Percentiles rank a stretch among this genome's conserved stretches.
Evolutionary conservation across 2,888 invertebrate species (phyloP).

Genomic region (Pachymerium ferrugineum): DNA sequence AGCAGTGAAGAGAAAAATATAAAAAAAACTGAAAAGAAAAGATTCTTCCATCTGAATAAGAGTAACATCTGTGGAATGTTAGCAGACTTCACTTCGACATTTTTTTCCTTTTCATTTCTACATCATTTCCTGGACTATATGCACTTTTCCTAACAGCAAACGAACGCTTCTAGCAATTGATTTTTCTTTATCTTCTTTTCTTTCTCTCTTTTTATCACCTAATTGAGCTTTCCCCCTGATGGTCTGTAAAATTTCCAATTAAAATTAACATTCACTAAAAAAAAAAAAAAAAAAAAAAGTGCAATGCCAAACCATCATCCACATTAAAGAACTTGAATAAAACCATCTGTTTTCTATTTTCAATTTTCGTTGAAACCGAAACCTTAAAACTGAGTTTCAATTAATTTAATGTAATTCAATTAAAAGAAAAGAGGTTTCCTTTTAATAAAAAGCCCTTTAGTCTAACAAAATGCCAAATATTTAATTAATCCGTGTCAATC

Average conservation of each 20-base stretch:
- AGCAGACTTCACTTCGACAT: neutral
- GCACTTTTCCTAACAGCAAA: neutral
- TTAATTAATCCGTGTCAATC: neutral
- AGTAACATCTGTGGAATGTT: slow-evolving; percentile 13
- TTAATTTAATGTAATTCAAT: too few species aligned
- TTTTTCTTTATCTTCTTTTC: neutral
- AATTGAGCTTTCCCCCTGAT: slow-evolving; percentile 14
- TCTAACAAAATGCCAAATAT: neutral
- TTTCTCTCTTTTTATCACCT: slow-evolving; percentile 11
- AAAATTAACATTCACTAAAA: slow-evolving; percentile 12
- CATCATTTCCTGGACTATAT: slow-evolving; percentile 2
- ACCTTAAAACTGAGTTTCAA: too few species aligned
- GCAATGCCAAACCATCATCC: neutral
- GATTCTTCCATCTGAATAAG: neutral
- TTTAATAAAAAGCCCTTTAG: too few species aligned
- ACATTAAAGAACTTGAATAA: neutral
- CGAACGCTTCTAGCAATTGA: neutral
- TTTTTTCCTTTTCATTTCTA: too few species aligned
- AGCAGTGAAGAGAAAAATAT: neutral
- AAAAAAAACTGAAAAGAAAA: neutral
- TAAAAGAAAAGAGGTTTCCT: too few species aligned
- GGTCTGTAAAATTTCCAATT: slow-evolving; percentile 15
- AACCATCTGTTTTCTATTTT: neutral
- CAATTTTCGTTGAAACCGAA: too few species aligned
- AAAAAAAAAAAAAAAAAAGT: too few species aligned